Conservation (phyloP, 1,140 invertebrate genomes). For the Drosophila watanabei region DNA sequence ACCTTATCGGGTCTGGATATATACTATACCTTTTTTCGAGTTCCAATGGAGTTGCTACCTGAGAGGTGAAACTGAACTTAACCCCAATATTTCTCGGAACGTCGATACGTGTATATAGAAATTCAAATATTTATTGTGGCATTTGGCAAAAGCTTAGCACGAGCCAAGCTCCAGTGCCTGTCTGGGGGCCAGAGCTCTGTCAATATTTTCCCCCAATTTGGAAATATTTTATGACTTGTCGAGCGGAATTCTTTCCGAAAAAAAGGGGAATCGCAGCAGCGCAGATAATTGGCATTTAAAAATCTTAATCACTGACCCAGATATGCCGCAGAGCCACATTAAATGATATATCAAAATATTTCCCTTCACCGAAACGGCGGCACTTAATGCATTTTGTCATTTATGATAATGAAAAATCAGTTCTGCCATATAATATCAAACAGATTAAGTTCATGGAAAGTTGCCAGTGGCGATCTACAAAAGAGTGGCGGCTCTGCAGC, state of each 20-base stretch:
- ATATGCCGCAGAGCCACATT: conserved; percentile 31
- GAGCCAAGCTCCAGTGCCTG: conserved; percentile 53
- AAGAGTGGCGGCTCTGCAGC: conserved; percentile 34
- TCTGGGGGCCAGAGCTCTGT: conserved; percentile 34
- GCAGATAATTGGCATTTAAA: conserved; percentile 43
- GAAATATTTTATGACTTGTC: conserved; percentile 39
- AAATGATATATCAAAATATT: conserved; percentile 57
- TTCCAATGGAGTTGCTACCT: conserved; percentile 49
- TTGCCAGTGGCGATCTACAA: conserved; percentile 38
- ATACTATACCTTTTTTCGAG: conserved; percentile 1
- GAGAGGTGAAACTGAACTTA: conserved; percentile 71
- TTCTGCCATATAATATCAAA: conserved; percentile 44
- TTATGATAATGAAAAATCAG: conserved; percentile 54
- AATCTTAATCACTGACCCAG: conserved; percentile 57
- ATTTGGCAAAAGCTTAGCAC: conserved; percentile 75
- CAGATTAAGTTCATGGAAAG: conserved; percentile 60
- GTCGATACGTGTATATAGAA: conserved; percentile 29
- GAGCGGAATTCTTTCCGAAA: conserved; percentile 22
- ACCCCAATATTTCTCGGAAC: conserved; percentile 75
- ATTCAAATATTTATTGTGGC: conserved; percentile 54
- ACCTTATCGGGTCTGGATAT: conserved; percentile 17
- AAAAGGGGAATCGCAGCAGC: background rate
- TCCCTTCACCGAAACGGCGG: conserved; percentile 47
- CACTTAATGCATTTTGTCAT: conserved; percentile 64
- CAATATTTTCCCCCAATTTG: conserved; percentile 48